Evolutionary conservation across 2,888 invertebrate genomes (phyloP), one percentile per base, ranked within the genome.

Genomic region (Acleris holmiana): DNA sequence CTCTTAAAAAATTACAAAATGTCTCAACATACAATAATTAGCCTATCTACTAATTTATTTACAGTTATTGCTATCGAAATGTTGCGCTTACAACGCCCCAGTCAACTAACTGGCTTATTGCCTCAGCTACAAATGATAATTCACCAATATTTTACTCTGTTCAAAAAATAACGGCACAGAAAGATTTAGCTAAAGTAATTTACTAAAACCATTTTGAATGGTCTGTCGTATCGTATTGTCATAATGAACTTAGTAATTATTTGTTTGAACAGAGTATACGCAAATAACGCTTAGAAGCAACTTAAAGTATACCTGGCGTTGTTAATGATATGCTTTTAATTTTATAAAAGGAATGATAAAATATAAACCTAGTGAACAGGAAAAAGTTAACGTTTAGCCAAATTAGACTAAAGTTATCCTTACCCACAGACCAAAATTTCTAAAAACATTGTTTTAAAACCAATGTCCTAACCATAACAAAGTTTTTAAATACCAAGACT

Each of bases 51-150:
- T 74, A 78, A 76, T 71, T 72, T 91, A 91, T 91, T 73, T 91
- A 92, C 91, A 92, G 79, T 89, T 91, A 92, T 91, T 92, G 91
- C 91, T 91, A 91, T 91, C 80, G 79, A 88, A 65, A 84, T 85
- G 74, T 84, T 82, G 91, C 91, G 91, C 89, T 91, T 88, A 83
- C 66, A 90, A 91, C 91, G 91, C 91, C 73, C 83, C 79, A 84
- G 79, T 85, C 70, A 73, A 73, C 69, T 76, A 83, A 85, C 79
- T 81, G 85, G 84, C 84, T 88, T 88, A 88, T 86, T 89, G 89
- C 88, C 85, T 80, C 75, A 75, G 78, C 80, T 86, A 84, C 76
- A 74, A 79, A 83, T 79, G 78, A 83, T 83, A 83, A 82, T 82
- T 76, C 77, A 72, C 75, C 72, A 70, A 75, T 70, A 78, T 74